Percentiles rank a stretch among this genome's conserved stretches.
Evolutionary conservation across 1,140 invertebrate genomes (phyloP).

Genomic region (Venturia canescens): DNA sequence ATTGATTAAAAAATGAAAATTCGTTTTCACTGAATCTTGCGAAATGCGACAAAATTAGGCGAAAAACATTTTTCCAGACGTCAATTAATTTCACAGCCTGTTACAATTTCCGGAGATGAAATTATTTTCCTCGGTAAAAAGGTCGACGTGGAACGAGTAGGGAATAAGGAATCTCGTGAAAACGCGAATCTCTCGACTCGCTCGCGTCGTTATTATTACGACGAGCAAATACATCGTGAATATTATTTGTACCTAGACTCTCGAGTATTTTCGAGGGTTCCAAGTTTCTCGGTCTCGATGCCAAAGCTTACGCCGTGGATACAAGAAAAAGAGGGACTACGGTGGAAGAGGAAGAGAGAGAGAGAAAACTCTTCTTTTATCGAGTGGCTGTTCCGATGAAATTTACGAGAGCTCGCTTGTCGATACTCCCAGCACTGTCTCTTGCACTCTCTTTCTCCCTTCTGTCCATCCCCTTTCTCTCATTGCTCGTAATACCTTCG

Average conservation of each 20-base stretch:
- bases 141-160: neutral
- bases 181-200: neutral
- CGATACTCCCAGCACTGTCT: neutral
- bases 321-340: neutral
- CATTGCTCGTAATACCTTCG: neutral
- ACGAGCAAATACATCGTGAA: constrained; percentile 1
- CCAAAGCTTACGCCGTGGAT: neutral
- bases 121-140: neutral
- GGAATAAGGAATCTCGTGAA: neutral
- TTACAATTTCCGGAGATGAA: neutral
- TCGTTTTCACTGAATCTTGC: no score
- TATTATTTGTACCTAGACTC: neutral
- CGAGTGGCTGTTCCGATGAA: constrained; percentile 28
- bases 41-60: no score
- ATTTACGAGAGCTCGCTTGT: constrained; percentile 8
- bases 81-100: neutral
- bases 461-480: no score
- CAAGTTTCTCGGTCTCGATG: neutral
- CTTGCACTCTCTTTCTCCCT: neutral
- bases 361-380: neutral
- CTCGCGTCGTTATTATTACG: neutral
- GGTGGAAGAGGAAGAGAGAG: neutral
- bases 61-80: neutral
- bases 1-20: no score
- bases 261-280: neutral